Evolutionary conservation across 2,113 vertebrate species (phyloP).

Genomic region (Corvus moneduloides): DNA sequence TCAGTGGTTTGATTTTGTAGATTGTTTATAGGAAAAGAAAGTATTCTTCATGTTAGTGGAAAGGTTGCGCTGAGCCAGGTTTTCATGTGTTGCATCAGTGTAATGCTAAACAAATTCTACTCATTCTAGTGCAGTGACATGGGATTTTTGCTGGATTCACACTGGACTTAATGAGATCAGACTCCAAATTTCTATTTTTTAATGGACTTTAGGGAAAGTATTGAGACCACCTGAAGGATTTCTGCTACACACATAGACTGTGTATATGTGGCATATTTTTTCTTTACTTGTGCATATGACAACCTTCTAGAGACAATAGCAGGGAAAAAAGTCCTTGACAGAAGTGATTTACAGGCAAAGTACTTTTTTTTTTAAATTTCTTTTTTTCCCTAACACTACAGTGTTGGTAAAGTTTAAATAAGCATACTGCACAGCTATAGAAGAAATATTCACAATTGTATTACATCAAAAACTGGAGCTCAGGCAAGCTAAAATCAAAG

Average conservation of each 20-base stretch:
- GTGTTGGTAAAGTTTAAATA: constrained; percentile 7
- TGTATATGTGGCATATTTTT: background rate
- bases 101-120: background rate
- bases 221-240: background rate
- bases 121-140: background rate
- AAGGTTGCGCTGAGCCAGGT: background rate
- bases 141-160: background rate
- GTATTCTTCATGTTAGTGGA: background rate
- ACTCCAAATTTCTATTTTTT: background rate
- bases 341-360: background rate
- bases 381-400: background rate
- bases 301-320: background rate
- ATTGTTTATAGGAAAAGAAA: background rate
- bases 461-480: constrained; percentile 30
- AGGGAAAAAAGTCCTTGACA: background rate
- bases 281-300: background rate
- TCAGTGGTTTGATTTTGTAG: background rate
- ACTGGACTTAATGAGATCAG: background rate
- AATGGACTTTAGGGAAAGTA: background rate
- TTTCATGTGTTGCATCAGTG: background rate
- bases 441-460: constrained; percentile 3
- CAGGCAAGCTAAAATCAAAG: constrained; percentile 55
- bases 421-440: background rate
- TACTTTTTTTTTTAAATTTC: background rate
- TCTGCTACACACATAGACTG: background rate